Conservation (phyloP, 2,113 vertebrate genomes). For the Merops nubicus region DNA sequence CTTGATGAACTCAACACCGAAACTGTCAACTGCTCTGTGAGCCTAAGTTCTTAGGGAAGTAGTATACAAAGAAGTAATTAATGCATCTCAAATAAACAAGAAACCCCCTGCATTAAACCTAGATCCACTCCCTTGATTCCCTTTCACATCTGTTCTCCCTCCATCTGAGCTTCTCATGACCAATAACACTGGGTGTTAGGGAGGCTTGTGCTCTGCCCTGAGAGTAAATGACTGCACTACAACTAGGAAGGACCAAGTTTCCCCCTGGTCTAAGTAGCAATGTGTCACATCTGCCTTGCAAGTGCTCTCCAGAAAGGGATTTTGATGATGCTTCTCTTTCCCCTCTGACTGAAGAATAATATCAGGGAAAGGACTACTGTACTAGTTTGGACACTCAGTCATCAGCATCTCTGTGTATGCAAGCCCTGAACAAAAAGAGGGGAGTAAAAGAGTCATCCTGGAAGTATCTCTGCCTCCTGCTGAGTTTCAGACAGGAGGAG, state of each 20-base stretch:
- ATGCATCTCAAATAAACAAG: not conserved
- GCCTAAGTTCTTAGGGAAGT: not conserved
- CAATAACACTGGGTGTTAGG: not conserved
- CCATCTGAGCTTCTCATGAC: not conserved
- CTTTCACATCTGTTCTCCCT: not conserved
- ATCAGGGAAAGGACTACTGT: not conserved
- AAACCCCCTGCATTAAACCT: not conserved
- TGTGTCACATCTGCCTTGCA: not conserved
- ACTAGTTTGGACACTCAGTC: not conserved
- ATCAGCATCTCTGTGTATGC: not conserved
- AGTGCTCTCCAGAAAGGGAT: not conserved
- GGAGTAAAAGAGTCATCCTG: not conserved
- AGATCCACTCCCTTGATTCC: not conserved
- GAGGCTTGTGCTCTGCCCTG: not conserved
- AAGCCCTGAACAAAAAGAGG: not conserved
- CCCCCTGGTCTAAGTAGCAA: not conserved
- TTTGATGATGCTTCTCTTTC: not conserved
- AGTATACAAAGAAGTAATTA: not conserved
- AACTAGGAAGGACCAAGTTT: not conserved
- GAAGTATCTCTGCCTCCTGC: slow-evolving; percentile 18
- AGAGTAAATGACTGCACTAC: not conserved
- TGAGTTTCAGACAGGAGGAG: not conserved
- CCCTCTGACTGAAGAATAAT: not conserved
- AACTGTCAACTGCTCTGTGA: not conserved
- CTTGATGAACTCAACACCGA: not conserved